These are phyloP conservation scores for Tetragonisca angustula DNA, from an alignment of 2,888 invertebrate species.

Conservation along the genomic window DNA sequence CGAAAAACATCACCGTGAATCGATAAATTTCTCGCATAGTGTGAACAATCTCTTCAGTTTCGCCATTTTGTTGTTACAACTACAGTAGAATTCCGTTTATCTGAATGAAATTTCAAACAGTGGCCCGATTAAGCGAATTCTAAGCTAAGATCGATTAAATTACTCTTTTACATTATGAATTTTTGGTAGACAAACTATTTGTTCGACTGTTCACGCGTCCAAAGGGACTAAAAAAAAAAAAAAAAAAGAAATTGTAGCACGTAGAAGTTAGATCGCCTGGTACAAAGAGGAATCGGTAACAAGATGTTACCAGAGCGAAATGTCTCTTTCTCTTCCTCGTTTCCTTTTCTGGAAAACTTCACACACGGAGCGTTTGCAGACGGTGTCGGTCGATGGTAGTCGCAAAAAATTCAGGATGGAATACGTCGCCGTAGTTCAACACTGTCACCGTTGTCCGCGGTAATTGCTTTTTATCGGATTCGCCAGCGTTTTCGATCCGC, in stretches of 20 bases:
- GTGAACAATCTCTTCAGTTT: too few species aligned
- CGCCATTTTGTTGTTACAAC: too few species aligned
- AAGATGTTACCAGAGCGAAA: not conserved
- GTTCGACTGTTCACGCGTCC: too few species aligned
- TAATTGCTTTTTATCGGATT: slow-evolving; percentile 36
- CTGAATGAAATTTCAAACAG: too few species aligned
- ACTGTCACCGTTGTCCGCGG: slow-evolving; percentile 9
- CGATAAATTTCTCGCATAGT: too few species aligned
- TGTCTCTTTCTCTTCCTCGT: not conserved
- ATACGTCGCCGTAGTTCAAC: slow-evolving; percentile 6
- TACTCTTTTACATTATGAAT: too few species aligned
- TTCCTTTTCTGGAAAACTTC: not conserved
- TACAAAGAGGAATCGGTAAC: not conserved
- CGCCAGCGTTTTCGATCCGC: not conserved
- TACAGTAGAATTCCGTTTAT: too few species aligned
- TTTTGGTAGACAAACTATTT: too few species aligned
- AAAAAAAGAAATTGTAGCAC: not conserved
- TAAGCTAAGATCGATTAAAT: too few species aligned
- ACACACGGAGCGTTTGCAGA: not conserved
- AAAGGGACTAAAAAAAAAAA: not conserved
- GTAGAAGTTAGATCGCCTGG: not conserved
- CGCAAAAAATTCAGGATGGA: not conserved
- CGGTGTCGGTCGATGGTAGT: not conserved
- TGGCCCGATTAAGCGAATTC: too few species aligned
- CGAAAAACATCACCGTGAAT: too few species aligned